phyloP scores from a whole-genome alignment of 2,888 invertebrate species.

The Oscheius sp. region DNA sequence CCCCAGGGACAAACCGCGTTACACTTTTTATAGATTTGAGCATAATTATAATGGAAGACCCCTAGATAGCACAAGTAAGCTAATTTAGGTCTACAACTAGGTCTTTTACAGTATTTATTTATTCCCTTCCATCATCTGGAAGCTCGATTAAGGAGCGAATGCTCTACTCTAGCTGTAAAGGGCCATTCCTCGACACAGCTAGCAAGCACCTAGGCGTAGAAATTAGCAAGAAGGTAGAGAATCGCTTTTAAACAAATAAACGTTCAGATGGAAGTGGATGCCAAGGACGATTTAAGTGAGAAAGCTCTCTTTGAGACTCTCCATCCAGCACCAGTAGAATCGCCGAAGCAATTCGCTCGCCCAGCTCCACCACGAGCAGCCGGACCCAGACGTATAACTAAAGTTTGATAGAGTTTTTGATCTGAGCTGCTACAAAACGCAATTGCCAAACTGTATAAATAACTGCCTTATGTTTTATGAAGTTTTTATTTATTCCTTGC shows the following conservation, averaged over 20 bases:
- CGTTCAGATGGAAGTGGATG: slow-evolving; percentile 80
- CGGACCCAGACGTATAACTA: slow-evolving; percentile 66
- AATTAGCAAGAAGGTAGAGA: slow-evolving; percentile 84
- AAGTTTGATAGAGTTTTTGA: slow-evolving; percentile 46
- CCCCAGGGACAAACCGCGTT: slow-evolving; percentile 81
- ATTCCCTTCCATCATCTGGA: slow-evolving; percentile 96
- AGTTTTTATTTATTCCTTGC: not conserved
- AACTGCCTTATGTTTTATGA: slow-evolving; percentile 12
- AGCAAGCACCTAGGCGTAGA: slow-evolving; percentile 80
- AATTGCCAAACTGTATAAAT: slow-evolving; percentile 26
- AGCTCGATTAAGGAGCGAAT: slow-evolving; percentile 94
- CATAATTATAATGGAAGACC: slow-evolving; percentile 93
- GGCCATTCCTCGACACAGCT: slow-evolving; percentile 85
- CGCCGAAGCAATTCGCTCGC: slow-evolving; percentile 86
- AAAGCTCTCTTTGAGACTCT: slow-evolving; percentile 92
- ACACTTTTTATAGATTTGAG: slow-evolving; percentile 81
- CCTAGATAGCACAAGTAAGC: slow-evolving; percentile 81
- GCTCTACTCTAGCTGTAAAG: slow-evolving; percentile 97
- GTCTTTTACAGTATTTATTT: slow-evolving; percentile 85
- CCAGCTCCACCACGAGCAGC: slow-evolving; percentile 84
- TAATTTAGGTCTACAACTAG: not conserved
- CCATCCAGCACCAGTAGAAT: slow-evolving; percentile 72
- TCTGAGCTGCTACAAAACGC: not conserved
- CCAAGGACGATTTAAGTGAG: slow-evolving; percentile 87
- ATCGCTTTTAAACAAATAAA: not conserved